Conservation (phyloP, 92 coral and sea anemone species). For the Blastomussa wellsi region DNA sequence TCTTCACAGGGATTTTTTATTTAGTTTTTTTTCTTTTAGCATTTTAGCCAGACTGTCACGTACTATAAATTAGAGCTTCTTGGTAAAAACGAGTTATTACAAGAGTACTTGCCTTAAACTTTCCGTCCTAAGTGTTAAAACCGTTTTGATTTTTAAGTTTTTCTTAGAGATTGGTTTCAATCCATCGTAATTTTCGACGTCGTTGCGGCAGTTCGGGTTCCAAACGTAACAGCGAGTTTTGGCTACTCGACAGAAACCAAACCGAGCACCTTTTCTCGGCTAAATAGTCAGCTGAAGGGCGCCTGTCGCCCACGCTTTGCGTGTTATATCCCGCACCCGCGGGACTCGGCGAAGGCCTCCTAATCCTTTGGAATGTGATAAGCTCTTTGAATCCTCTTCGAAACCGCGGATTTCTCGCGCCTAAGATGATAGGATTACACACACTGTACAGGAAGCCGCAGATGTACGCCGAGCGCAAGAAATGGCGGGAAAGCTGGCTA, state of each 20-base stretch:
- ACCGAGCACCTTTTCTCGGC: conserved; percentile 80
- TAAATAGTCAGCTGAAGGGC: conserved; percentile 60
- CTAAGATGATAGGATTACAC: conserved; percentile 65
- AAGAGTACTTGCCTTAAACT: too few species aligned
- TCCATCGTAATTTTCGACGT: conserved; percentile 78
- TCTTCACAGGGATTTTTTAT: too few species aligned
- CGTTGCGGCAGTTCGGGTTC: conserved; percentile 62
- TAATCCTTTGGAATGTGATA: conserved; percentile 51
- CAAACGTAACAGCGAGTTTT: conserved; percentile 69
- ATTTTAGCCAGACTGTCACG: too few species aligned
- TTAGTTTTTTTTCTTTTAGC: too few species aligned
- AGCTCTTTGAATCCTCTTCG: conserved; percentile 77
- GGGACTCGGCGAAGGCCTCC: conserved; percentile 30
- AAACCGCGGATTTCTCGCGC: conserved; percentile 77
- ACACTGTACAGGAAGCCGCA: conserved; percentile 69
- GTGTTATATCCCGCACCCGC: conserved; percentile 1
- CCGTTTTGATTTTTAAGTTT: neutral
- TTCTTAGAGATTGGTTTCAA: conserved; percentile 73
- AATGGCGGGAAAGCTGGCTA: conserved; percentile 25
- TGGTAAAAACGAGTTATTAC: too few species aligned
- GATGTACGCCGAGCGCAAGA: conserved; percentile 57
- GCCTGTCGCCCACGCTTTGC: conserved; percentile 22
- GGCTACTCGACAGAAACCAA: conserved; percentile 79
- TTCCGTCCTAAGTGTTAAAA: too few species aligned
- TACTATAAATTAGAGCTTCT: too few species aligned